phyloP scores from a whole-genome alignment of 2,113 vertebrate genomes.

The Lycaon pictus region DNA sequence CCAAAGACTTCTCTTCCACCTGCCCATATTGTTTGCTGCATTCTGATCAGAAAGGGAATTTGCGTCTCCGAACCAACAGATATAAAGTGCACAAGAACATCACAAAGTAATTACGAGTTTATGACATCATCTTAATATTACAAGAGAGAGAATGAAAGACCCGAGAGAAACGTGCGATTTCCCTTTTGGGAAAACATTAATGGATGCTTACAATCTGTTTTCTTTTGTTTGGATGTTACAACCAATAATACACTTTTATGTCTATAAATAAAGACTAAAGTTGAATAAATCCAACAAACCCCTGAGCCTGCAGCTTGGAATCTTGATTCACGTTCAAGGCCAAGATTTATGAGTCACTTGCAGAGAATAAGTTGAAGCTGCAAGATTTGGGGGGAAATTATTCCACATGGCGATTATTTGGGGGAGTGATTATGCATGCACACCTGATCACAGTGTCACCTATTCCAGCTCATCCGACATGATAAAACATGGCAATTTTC shows the following conservation, averaged over 20 bases:
- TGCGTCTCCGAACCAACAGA: slow-evolving; percentile 82
- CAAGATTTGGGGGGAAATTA: slow-evolving; percentile 96
- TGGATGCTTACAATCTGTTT: slow-evolving; percentile 92
- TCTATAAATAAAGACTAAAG: slow-evolving; percentile 92
- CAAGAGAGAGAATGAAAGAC: slow-evolving; percentile 87
- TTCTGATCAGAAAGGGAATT: slow-evolving; percentile 85
- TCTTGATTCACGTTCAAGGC: slow-evolving; percentile 95
- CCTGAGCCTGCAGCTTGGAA: slow-evolving; percentile 93
- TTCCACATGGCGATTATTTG: slow-evolving; percentile 99
- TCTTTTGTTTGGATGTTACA: slow-evolving; percentile 92
- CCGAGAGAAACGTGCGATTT: slow-evolving; percentile 87
- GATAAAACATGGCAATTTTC: slow-evolving; percentile 98
- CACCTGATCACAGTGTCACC: slow-evolving; percentile 98
- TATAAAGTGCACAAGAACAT: slow-evolving; percentile 84
- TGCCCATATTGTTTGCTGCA: slow-evolving; percentile 76
- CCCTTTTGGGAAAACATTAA: slow-evolving; percentile 91
- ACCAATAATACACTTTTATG: slow-evolving; percentile 91
- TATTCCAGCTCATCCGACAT: slow-evolving; percentile 91
- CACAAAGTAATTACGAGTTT: slow-evolving; percentile 90
- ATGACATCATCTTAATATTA: slow-evolving; percentile 91
- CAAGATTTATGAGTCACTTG: slow-evolving; percentile 98
- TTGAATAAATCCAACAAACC: slow-evolving; percentile 95
- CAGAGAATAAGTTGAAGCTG: slow-evolving; percentile 96
- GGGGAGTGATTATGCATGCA: slow-evolving; percentile 97
- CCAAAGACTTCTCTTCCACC: slow-evolving; percentile 84